A percentile compares a stretch with the other conserved stretches of the same genome.
Evolutionary conservation across 2,113 vertebrate genomes (phyloP).

Genomic region (Rhabdomys dilectus): DNA sequence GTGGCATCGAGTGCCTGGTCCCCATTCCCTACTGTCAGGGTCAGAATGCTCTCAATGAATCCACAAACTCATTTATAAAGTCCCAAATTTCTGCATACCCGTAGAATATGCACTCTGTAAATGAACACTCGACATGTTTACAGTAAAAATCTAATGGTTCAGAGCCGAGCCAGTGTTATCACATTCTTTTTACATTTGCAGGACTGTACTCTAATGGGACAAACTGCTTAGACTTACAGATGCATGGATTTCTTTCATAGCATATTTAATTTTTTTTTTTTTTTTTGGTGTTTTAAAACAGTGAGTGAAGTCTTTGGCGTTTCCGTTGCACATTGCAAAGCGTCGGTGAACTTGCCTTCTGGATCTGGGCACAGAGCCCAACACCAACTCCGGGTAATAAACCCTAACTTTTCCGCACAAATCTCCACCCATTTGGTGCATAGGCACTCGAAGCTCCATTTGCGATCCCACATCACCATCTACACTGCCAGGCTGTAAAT

Average conservation of each 20-base stretch:
- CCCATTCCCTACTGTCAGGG: background rate
- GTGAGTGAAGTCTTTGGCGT: background rate
- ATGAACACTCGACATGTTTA: constrained; percentile 47
- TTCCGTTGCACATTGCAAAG: background rate
- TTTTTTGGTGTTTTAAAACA: background rate
- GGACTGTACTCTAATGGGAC: background rate
- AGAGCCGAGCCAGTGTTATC: constrained; percentile 51
- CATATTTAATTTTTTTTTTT: background rate
- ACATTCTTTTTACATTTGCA: constrained; percentile 51
- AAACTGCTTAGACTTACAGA: constrained; percentile 20
- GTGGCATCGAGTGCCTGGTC: background rate
- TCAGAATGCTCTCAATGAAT: background rate
- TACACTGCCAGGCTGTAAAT: background rate
- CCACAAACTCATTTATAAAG: background rate
- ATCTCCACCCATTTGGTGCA: no score
- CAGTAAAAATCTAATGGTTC: constrained; percentile 17
- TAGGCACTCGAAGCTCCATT: background rate
- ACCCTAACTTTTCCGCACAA: background rate
- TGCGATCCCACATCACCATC: background rate
- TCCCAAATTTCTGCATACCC: background rate
- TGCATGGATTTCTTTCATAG: background rate
- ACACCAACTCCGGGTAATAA: background rate
- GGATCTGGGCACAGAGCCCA: background rate
- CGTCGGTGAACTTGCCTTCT: background rate
- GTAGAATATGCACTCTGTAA: constrained; percentile 57